Conservation (phyloP, 2,797 vertebrate species). For the Intellagama lesueurii region DNA sequence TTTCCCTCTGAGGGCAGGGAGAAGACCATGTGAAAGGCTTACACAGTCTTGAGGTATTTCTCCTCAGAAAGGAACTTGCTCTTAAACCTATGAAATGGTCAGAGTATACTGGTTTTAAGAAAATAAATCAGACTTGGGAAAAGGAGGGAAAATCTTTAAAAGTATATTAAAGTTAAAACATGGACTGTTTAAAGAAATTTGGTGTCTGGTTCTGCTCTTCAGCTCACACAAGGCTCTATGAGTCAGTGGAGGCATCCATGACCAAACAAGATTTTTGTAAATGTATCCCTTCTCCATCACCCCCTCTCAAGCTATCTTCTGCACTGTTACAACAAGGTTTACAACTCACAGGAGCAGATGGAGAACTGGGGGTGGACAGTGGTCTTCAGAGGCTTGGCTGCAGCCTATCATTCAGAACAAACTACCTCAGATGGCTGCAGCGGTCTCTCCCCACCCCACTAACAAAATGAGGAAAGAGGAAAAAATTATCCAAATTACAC, state of each 20-base stretch:
- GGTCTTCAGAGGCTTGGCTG: not conserved
- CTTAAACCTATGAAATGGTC: not conserved
- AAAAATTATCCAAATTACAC: conserved; percentile 28
- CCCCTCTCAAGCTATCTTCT: not conserved
- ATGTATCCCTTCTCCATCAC: not conserved
- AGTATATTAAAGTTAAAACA: conserved; percentile 9
- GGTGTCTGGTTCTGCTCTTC: not conserved
- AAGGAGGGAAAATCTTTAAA: conserved; percentile 10
- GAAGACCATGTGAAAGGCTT: not conserved
- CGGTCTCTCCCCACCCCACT: not conserved
- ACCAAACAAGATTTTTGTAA: not conserved
- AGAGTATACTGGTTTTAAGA: not conserved
- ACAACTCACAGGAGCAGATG: not conserved
- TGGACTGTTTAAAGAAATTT: not conserved
- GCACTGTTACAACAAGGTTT: not conserved
- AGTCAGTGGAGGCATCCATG: no score
- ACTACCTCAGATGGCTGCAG: conserved; percentile 28
- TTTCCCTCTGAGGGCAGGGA: not conserved
- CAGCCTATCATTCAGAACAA: conserved; percentile 33
- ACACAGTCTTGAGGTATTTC: not conserved
- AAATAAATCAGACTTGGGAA: conserved; percentile 21
- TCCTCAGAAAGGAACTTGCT: not conserved
- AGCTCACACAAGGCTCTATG: no score
- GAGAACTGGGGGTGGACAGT: not conserved
- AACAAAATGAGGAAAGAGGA: conserved; percentile 41